Evolutionary conservation across 1,140 invertebrate species (phyloP), one percentile per base, ranked within the genome.

Genomic region (Drosophila obscura): DNA sequence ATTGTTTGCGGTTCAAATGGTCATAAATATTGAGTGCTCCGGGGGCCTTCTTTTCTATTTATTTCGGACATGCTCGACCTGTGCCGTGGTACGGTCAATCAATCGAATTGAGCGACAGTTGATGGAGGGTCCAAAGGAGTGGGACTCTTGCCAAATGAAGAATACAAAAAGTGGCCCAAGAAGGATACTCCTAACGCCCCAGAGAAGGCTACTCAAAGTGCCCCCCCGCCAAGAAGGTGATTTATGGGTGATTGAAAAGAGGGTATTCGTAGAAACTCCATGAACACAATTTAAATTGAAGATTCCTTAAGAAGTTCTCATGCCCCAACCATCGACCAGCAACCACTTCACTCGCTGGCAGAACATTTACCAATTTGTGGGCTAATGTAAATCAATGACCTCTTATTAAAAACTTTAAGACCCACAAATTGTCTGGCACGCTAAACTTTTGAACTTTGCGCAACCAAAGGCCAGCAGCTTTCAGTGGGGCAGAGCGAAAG

Each of bases 381-480:
- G 62, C 61, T 72, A 88, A 87, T 87, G 78, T 87, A 87, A 88
- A 82, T 81, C 83, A 88, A 79, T 87, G 82, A 87, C 82, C 78
- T 77, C 82, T 82, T 88, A 88, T 87, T 87, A 87, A 88, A 88
- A 87, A 87, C 82, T 85, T 85, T 50, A 62, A 59, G 65, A 79
- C 53, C 68, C 82, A 88, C 82, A 87, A 87, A 88, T 87, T 87
- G 73, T 88, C 82, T 88, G 56, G 67, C 71, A 72, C 63, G 72
- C 65, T 63, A 61, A 82, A 88, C 74, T 87, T 85, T 75, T 77
- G 62, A 81, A 85, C 78, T 87, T 87, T 67, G 31, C 26, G 41
- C 41, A 55, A 65, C 16, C 50, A 35, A 19, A 13, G 26, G 51
- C 64, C 67, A 43, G 45, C 44, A 41, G 16, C 24, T 58, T 16